Percentiles rank a stretch among this genome's conserved stretches.
Evolutionary conservation across 2,113 vertebrate genomes (phyloP).

Genomic region (Dipodomys stephensi): DNA sequence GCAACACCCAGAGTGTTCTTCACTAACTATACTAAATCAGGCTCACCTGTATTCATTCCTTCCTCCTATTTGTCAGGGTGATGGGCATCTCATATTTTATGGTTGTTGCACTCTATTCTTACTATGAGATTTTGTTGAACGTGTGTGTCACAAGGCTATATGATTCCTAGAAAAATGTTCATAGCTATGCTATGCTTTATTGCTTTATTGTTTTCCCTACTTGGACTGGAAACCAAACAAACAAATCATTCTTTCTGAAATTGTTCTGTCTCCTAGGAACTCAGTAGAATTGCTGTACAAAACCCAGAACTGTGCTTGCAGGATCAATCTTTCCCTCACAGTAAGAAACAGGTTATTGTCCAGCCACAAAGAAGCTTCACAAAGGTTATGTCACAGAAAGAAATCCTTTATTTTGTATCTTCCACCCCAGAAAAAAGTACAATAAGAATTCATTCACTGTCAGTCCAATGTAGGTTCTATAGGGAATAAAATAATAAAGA

Average conservation of each 20-base stretch:
- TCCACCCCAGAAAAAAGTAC: background rate
- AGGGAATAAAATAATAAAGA: slow-evolving; percentile 29
- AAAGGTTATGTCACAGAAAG: slow-evolving; percentile 3
- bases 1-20: background rate
- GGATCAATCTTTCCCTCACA: slow-evolving; percentile 28
- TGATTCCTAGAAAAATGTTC: slow-evolving; percentile 1
- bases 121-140: background rate
- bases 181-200: background rate
- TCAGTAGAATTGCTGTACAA: slow-evolving; percentile 42
- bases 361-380: slow-evolving; percentile 31
- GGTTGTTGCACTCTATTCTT: background rate
- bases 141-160: background rate
- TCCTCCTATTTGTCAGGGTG: background rate
- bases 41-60: background rate
- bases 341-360: slow-evolving; percentile 30
- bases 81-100: background rate
- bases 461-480: background rate
- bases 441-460: slow-evolving; percentile 26
- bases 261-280: slow-evolving; percentile 11
- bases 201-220: slow-evolving; percentile 38
- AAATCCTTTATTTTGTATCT: slow-evolving; percentile 41
- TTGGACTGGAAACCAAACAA: slow-evolving; percentile 36
- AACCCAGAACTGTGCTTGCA: slow-evolving; percentile 11
- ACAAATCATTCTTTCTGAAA: slow-evolving; percentile 60
- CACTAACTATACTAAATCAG: background rate